Evolutionary conservation across 2,797 vertebrate genomes (phyloP).

Genomic region (Acanthurus tractus): DNA sequence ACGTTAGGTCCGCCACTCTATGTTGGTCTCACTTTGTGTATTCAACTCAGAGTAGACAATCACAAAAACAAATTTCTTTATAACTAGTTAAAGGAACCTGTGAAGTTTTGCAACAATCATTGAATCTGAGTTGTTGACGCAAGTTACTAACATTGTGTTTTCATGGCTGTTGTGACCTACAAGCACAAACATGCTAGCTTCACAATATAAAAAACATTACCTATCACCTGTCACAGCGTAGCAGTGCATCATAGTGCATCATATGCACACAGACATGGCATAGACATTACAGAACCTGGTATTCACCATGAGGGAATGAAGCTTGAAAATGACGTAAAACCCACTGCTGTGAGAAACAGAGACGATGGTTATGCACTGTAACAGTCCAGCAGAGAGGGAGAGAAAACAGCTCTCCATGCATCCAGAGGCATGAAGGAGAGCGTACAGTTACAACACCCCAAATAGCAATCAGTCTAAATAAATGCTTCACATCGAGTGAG

Average conservation of each 20-base stretch:
- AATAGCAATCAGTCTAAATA: background rate
- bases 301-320: background rate
- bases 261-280: background rate
- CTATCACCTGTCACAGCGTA: too few relatives aligned
- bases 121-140: too few relatives aligned
- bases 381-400: background rate
- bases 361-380: background rate
- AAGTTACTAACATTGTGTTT: too few relatives aligned
- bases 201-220: too few relatives aligned
- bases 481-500: background rate
- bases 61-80: too few relatives aligned
- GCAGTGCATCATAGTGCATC: background rate
- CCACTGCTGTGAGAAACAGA: background rate
- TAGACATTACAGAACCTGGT: background rate
- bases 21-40: too few relatives aligned
- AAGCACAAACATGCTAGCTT: too few relatives aligned
- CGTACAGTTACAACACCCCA: background rate
- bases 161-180: too few relatives aligned
- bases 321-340: background rate
- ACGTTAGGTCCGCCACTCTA: too few relatives aligned
- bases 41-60: too few relatives aligned
- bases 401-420: background rate
- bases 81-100: too few relatives aligned
- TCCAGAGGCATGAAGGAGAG: background rate
- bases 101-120: too few relatives aligned